A percentile compares a stretch with the other conserved stretches of the same genome.
These are phyloP conservation scores for Lasioglossum oenotherae DNA, from an alignment of 2,888 invertebrate species.

Conservation along the genomic window DNA sequence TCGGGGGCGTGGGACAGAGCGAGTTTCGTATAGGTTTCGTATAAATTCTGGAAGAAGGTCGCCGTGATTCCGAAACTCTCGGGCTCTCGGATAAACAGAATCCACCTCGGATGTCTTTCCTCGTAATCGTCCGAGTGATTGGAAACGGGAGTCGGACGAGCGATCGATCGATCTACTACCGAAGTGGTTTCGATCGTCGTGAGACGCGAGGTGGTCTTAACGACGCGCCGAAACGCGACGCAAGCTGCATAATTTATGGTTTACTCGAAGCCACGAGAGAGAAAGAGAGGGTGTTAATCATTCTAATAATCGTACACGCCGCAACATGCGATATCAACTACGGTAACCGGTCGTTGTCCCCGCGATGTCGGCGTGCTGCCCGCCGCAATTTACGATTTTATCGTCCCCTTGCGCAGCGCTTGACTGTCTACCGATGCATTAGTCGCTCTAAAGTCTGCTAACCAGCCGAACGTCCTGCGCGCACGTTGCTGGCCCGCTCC, in stretches of 20 bases:
- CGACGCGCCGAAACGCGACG: not conserved
- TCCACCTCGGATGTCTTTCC: not conserved
- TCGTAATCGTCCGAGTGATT: not conserved
- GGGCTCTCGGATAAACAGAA: not conserved
- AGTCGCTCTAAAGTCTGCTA: not conserved
- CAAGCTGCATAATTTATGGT: not conserved
- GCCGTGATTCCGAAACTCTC: slow-evolving; percentile 16
- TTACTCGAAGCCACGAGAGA: not conserved
- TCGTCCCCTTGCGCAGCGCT: not conserved
- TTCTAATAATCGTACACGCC: not conserved
- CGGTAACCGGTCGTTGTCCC: not conserved
- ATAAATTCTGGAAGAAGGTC: slow-evolving; percentile 52
- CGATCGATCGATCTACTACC: not conserved
- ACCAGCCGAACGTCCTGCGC: not conserved
- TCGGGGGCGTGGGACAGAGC: slow-evolving; percentile 4
- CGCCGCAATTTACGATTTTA: not conserved
- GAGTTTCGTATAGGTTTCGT: slow-evolving; percentile 55
- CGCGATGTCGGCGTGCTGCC: not conserved
- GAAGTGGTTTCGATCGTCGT: not conserved
- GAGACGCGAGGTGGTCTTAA: not conserved
- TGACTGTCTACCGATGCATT: not conserved
- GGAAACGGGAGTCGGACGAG: not conserved
- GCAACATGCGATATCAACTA: not conserved
- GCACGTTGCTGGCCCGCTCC: too few species aligned
- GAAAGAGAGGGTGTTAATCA: not conserved